A percentile compares a stretch with the other conserved stretches of the same genome.
phyloP scores from a whole-genome alignment of 2,888 invertebrate genomes.

The Cancer borealis region DNA sequence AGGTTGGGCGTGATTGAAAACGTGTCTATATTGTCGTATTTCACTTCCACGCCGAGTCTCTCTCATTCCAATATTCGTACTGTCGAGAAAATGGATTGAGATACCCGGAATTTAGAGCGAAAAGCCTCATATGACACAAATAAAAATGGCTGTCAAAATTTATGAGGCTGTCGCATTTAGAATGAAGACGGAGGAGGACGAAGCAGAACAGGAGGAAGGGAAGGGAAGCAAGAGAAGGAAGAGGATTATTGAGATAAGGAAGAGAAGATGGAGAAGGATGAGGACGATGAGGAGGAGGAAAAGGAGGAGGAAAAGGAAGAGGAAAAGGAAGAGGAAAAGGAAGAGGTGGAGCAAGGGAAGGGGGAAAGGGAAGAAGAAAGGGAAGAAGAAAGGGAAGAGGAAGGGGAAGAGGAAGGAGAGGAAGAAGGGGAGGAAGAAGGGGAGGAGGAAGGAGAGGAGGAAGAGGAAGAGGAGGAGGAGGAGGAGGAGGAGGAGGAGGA shows the following conservation, averaged over 20 bases:
- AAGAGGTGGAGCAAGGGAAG: background rate
- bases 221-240: background rate
- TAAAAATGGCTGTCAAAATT: constrained; percentile 25
- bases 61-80: constrained; percentile 27
- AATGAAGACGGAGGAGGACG: background rate
- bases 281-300: background rate
- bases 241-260: background rate
- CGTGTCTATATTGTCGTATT: background rate
- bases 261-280: background rate
- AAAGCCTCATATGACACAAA: constrained; percentile 22
- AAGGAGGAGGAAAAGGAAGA: background rate
- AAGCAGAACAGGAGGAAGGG: background rate
- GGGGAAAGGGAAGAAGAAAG: too few relatives aligned
- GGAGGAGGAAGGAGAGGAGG: background rate
- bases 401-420: background rate
- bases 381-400: too few relatives aligned
- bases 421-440: background rate
- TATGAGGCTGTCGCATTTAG: constrained; percentile 22
- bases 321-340: background rate
- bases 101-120: constrained; percentile 9
- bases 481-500: too few relatives aligned
- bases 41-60: background rate
- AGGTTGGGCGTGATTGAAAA: constrained; percentile 6
- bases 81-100: constrained; percentile 2
- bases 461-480: background rate